A percentile compares a stretch with the other conserved stretches of the same genome.
Evolutionary conservation across 1,140 invertebrate genomes (phyloP).

Genomic region (Akabosia matsudoensis): DNA sequence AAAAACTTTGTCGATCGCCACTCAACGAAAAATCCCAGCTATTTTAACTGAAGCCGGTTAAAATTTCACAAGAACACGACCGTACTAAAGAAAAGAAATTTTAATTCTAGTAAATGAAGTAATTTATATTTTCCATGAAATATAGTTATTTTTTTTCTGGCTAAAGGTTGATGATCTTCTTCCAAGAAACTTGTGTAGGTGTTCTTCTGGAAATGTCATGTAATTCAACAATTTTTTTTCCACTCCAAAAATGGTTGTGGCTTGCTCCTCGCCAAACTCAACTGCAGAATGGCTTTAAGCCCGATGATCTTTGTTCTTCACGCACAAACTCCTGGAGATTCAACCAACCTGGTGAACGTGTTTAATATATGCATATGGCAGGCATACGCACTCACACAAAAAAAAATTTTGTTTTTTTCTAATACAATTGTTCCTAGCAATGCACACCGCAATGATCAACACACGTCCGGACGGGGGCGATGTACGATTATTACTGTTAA

Average conservation of each 20-base stretch:
- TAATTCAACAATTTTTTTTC: not conserved
- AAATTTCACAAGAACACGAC: too few species aligned
- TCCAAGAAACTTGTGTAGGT: not conserved
- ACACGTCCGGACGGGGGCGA: constrained; percentile 23
- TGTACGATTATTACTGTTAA: constrained; percentile 25
- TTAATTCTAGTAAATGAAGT: too few species aligned
- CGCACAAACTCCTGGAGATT: not conserved
- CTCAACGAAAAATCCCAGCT: too few species aligned
- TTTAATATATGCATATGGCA: not conserved
- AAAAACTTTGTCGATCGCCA: too few species aligned
- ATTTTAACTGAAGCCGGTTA: too few species aligned
- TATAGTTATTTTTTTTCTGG: not conserved
- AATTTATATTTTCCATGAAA: too few species aligned
- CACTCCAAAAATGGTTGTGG: too few species aligned
- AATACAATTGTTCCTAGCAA: too few species aligned
- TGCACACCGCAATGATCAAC: constrained; percentile 18
- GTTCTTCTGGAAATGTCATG: not conserved
- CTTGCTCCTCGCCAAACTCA: not conserved
- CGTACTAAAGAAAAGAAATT: too few species aligned
- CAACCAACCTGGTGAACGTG: not conserved
- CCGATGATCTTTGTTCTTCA: not conserved
- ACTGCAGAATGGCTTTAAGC: not conserved
- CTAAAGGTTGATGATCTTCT: not conserved
- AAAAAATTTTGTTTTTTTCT: not conserved
- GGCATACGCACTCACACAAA: not conserved